Base-by-base conservation (phyloP, 2,888 invertebrate species). In the Rhyacophila evoluta region DNA sequence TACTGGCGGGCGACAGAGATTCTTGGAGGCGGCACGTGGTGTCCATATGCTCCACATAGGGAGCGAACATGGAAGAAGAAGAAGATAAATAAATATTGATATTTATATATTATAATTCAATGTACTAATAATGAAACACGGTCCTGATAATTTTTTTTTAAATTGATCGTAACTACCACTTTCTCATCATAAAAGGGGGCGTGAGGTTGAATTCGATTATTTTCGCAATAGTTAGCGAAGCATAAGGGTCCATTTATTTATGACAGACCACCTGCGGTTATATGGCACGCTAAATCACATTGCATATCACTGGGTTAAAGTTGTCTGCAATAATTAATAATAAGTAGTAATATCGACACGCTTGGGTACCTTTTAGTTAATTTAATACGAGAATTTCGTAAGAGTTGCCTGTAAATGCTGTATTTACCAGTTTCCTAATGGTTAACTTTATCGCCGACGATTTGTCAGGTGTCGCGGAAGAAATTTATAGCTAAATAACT, bases 391-490 rank as follows among this genome's bases (percentile, higher is more conserved):
- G 25, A 19, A 55, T 55, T 55, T 55, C 55, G 55, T 55, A 55
- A 55, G 55, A 55, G 3, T 55, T 19, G 55, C 25, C 15, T 1
- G 29, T 25, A 25, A 19, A 19, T 55, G 19, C 55, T 19, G 25
- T 55, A 55, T 55, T 55, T 55, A 55, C 55, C 19, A 55, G 55
- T 55, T 55, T 55, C 55, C 55, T 55, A 55, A 55, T 55, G 55
- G 55, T 8, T 55, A 55, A 55, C 19, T 55, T 55, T 55, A 55
- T 55, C 55, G 55, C 55, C 55, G 55, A 19, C 55, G 55, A 55
- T 55, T 55, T 55, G 55, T 55, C 55, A 55, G 55, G 55, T 55
- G 55, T 55, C 55, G 15, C 25, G 10, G 25, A 19, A 8, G 55
- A 55, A 55, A 55, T 55, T 55, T 55, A 55, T 55, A 55, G 19